These are phyloP conservation scores for Mayetiola destructor DNA, from an alignment of 2,888 invertebrate species.

Conservation along the genomic window DNA sequence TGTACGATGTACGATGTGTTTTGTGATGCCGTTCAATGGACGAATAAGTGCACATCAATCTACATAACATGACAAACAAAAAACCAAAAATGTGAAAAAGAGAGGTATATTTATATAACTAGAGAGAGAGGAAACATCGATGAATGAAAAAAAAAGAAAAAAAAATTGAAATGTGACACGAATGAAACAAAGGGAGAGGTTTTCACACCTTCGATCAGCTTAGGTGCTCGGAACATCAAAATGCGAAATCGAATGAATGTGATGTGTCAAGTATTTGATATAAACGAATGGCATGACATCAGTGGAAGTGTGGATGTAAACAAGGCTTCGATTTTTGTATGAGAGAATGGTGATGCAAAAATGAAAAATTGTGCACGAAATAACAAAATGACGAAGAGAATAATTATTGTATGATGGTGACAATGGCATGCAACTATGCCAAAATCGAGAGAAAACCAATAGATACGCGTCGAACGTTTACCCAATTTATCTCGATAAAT, in stretches of 20 bases:
- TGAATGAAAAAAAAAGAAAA: background rate
- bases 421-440: background rate
- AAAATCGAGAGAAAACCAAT: conserved; percentile 4
- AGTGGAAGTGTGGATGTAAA: background rate
- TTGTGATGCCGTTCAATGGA: background rate
- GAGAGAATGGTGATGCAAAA: background rate
- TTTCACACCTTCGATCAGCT: conserved; percentile 3
- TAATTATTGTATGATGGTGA: conserved; percentile 11
- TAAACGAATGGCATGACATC: background rate
- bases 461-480: conserved; percentile 3
- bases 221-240: background rate
- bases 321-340: too few relatives aligned
- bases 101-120: too few relatives aligned
- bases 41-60: conserved; percentile 9
- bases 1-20: background rate
- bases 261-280: background rate
- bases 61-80: background rate
- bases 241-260: too few relatives aligned
- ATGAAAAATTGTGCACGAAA: background rate
- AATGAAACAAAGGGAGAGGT: background rate
- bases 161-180: background rate
- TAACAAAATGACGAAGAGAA: conserved; percentile 3
- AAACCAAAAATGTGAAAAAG: background rate
- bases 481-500: conserved; percentile 17
- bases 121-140: background rate